Evolutionary conservation across 2,888 invertebrate species (phyloP), one percentile per base, ranked within the genome.

Genomic region (Philonicus albiceps): DNA sequence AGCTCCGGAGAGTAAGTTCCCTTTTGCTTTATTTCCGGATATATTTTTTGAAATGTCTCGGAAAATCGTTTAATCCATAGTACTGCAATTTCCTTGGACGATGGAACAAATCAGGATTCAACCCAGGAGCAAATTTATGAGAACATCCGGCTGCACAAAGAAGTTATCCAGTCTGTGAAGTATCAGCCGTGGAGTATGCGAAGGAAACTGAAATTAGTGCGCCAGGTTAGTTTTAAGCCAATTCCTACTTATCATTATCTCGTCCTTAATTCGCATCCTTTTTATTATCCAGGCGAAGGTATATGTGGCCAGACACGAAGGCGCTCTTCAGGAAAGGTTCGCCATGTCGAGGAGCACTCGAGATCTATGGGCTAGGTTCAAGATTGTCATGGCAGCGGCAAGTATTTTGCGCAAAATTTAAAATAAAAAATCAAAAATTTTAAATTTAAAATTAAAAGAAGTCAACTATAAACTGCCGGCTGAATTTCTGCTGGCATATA

Each of bases 71-170:
- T 87, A 74, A 83, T 86, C 86, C 84, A 89, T 85, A 96, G 96
- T 88, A 96, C 96, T 19, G 96, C 95, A 16, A 95, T 96, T 90
- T 96, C 96, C 1, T 93, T 96, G 91, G 97, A 97, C 87, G 97
- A 96, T 88, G 93, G 94, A 89, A 91, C 93, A 87, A 92, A 93
- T 64, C 92, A 93, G 87, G 93, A 93, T 89, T 95, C 95, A 89
- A 95, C 95, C 0, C 96, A 97, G 90, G 97, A 97, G 90, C 96
- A 97, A 92, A 97, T 98, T 88, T 96, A 96, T 90, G 97, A 97
- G 92, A 98, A 97, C 90, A 96, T 98, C 87, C 95, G 96, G 89
- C 93, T 98, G 43, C 98, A 98, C 92, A 98, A 98, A 91, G 98
- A 98, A 92, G 97, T 98, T 0, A 93, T 98, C 88, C 95, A 96